Evolutionary conservation across 2,797 vertebrate species (phyloP).

Genomic region (Ctenosaura bakeri): DNA sequence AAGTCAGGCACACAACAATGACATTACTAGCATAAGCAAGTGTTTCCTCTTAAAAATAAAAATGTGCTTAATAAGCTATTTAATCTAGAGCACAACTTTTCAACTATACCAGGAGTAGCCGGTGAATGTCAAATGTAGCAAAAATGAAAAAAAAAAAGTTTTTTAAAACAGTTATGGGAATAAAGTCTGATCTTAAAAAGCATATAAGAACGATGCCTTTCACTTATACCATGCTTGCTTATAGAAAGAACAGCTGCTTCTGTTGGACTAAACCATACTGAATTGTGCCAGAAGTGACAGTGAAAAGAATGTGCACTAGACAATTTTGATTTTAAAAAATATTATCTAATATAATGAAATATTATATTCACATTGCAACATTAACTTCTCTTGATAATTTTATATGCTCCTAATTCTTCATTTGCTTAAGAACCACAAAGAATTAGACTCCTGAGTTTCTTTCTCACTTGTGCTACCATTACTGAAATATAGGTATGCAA

Average conservation of each 20-base stretch:
- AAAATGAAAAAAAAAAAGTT: neutral
- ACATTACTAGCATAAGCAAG: neutral
- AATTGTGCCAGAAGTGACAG: neutral
- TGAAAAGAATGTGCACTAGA: neutral
- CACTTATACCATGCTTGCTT: neutral
- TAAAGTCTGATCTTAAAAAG: conserved; percentile 4
- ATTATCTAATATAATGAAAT: neutral
- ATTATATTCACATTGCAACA: neutral
- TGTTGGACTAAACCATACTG: neutral
- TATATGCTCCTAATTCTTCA: neutral
- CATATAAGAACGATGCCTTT: conserved; percentile 20
- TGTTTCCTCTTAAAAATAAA: neutral
- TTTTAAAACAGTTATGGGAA: neutral
- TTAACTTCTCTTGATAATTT: neutral
- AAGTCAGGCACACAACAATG: too few relatives aligned
- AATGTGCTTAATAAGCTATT: neutral
- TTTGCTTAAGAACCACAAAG: neutral
- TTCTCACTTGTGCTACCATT: neutral
- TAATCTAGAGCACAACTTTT: neutral
- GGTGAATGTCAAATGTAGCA: neutral
- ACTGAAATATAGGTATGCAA: conserved; percentile 12
- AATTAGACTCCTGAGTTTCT: conserved; percentile 12
- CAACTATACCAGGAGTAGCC: neutral
- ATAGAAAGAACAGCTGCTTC: neutral
- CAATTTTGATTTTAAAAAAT: neutral